Percentiles rank a stretch among this genome's conserved stretches.
Evolutionary conservation across 2,797 vertebrate genomes (phyloP).

Genomic region (Cyclura pinguis): DNA sequence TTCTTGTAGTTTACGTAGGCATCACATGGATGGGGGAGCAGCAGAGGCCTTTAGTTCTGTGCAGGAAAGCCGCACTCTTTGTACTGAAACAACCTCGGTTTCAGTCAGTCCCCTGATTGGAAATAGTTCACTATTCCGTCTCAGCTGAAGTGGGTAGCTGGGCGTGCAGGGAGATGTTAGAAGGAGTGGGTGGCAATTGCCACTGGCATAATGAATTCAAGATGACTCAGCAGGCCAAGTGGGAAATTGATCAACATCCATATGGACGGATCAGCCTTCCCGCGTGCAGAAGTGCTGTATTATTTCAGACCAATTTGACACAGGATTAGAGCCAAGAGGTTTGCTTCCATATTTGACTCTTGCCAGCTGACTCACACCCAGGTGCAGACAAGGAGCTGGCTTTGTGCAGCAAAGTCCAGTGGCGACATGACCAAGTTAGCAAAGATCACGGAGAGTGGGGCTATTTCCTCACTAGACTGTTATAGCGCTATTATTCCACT

Average conservation of each 20-base stretch:
- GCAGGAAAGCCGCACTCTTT: neutral
- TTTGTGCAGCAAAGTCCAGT: neutral
- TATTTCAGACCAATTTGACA: neutral
- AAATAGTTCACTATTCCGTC: neutral
- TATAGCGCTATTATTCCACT: too few relatives aligned
- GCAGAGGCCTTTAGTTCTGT: neutral
- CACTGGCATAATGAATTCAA: neutral
- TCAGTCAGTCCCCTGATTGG: neutral
- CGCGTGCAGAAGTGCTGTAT: neutral
- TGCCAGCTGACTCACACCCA: neutral
- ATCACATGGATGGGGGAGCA: neutral
- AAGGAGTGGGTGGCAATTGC: neutral
- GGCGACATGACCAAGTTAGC: neutral
- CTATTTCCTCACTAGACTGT: too few relatives aligned
- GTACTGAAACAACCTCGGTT: neutral
- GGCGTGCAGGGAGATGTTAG: neutral
- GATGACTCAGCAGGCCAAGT: constrained; percentile 16
- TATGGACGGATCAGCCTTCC: neutral
- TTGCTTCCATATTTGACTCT: neutral
- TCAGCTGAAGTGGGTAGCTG: neutral
- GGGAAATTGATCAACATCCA: constrained; percentile 7
- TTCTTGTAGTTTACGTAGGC: too few relatives aligned
- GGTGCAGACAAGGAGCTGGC: neutral
- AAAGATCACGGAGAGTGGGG: too few relatives aligned
- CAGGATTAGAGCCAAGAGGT: neutral